These are phyloP conservation scores for Thymelicus acteon DNA, from an alignment of 2,888 invertebrate species.

Conservation along the genomic window DNA sequence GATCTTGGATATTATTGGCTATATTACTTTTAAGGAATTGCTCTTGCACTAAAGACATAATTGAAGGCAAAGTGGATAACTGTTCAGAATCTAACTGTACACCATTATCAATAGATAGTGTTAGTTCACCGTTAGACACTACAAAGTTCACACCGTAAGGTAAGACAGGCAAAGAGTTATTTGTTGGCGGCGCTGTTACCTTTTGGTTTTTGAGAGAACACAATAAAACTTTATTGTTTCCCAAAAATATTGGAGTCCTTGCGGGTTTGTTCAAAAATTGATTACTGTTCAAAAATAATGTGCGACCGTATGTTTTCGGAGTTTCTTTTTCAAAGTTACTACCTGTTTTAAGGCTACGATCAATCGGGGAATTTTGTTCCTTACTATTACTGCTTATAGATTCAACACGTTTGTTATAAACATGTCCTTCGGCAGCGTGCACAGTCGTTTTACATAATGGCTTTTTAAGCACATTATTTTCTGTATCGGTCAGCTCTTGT, in stretches of 20 bases:
- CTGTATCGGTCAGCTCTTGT: background rate
- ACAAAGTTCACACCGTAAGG: conserved; percentile 56
- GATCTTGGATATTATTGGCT: background rate
- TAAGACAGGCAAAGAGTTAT: conserved; percentile 38
- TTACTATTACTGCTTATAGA: background rate
- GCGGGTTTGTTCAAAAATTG: conserved; percentile 44
- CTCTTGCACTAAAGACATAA: conserved; percentile 53
- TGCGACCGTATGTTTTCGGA: background rate
- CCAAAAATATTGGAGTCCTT: conserved; percentile 61
- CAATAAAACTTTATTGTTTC: conserved; percentile 69
- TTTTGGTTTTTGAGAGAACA: conserved; percentile 58
- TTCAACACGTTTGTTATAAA: background rate
- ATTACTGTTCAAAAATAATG: conserved; percentile 50
- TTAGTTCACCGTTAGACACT: conserved; percentile 53
- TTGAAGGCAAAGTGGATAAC: conserved; percentile 48
- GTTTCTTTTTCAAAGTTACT: background rate
- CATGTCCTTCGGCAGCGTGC: conserved; percentile 4
- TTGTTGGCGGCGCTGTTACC: conserved; percentile 11
- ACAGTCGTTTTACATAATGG: conserved; percentile 14
- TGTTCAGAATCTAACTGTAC: conserved; percentile 46
- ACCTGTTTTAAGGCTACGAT: background rate
- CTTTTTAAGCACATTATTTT: background rate
- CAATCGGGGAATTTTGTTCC: background rate
- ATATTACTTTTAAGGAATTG: conserved; percentile 44
- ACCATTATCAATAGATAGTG: conserved; percentile 49